Conservation (phyloP, 2,797 vertebrate species). For the Pampus argenteus region DNA sequence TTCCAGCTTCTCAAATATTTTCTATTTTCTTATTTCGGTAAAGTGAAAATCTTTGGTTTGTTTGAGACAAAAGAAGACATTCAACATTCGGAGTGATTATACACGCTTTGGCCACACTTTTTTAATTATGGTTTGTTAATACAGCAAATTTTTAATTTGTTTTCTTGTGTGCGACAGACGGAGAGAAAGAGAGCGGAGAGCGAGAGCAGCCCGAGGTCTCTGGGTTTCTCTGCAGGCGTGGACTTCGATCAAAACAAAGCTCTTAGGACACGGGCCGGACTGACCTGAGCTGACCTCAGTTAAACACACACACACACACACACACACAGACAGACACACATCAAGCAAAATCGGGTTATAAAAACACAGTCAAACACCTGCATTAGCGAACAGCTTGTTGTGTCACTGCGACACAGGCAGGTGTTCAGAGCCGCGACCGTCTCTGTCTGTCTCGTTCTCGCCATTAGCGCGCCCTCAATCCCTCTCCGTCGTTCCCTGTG, state of each 20-base stretch:
- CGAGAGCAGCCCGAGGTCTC: slow-evolving; percentile 51
- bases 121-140: slow-evolving; percentile 29
- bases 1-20: too few species aligned
- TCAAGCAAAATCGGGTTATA: slow-evolving; percentile 40
- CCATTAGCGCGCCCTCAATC: too few species aligned
- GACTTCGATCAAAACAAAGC: slow-evolving; percentile 72
- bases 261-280: slow-evolving; percentile 51
- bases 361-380: slow-evolving; percentile 63
- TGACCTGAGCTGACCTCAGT: slow-evolving; percentile 55
- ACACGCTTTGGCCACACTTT: slow-evolving; percentile 31
- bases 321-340: slow-evolving; percentile 22
- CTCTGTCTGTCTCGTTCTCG: not conserved
- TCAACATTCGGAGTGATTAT: not conserved
- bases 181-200: not conserved
- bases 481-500: not conserved
- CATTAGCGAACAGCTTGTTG: slow-evolving; percentile 56
- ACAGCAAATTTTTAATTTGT: slow-evolving; percentile 5
- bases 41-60: too few species aligned
- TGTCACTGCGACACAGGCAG: slow-evolving; percentile 49
- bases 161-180: slow-evolving; percentile 15
- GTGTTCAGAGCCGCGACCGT: slow-evolving; percentile 38
- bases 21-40: too few species aligned
- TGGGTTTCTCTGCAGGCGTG: slow-evolving; percentile 51
- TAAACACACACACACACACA: slow-evolving; percentile 29
- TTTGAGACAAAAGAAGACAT: too few species aligned